Evolutionary conservation across 2,888 invertebrate species (phyloP).

Genomic region (Pilophorus perplexus): DNA sequence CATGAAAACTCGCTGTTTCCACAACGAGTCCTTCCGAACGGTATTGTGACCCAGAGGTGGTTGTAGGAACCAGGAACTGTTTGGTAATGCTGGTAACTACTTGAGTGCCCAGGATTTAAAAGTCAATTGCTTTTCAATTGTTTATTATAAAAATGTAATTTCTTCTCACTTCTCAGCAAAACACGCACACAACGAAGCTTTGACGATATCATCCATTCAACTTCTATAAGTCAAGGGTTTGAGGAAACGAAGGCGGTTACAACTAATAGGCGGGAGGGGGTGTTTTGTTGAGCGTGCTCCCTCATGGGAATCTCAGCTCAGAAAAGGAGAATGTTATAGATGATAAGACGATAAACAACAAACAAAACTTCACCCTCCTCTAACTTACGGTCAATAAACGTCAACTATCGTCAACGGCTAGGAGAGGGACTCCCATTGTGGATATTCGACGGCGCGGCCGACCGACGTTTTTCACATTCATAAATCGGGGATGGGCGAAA

Average conservation of each 20-base stretch:
- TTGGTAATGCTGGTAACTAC: too few relatives aligned
- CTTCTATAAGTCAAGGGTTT: too few relatives aligned
- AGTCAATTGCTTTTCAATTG: too few relatives aligned
- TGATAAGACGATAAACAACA: conserved; percentile 38
- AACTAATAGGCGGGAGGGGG: neutral
- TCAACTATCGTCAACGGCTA: conserved; percentile 29
- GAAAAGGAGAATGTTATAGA: conserved; percentile 26
- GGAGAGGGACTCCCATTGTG: neutral
- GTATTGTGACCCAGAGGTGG: too few relatives aligned
- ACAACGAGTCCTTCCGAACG: too few relatives aligned
- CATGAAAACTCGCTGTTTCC: too few relatives aligned
- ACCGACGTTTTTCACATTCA: conserved; percentile 21
- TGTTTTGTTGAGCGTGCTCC: conserved; percentile 16
- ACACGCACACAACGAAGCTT: too few relatives aligned
- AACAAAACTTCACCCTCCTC: conserved; percentile 18
- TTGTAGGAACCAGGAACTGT: too few relatives aligned
- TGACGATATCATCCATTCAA: too few relatives aligned
- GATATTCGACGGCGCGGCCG: neutral
- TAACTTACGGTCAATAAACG: conserved; percentile 38
- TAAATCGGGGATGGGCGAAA: conserved; percentile 10
- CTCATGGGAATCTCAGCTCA: conserved; percentile 27
- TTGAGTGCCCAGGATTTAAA: too few relatives aligned
- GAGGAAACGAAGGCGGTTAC: neutral
- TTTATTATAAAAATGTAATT: too few relatives aligned
- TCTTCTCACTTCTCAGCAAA: too few relatives aligned